Evolutionary conservation across 2,888 invertebrate genomes (phyloP), one percentile per base, ranked within the genome.

Genomic region (Zonitis immaculata): DNA sequence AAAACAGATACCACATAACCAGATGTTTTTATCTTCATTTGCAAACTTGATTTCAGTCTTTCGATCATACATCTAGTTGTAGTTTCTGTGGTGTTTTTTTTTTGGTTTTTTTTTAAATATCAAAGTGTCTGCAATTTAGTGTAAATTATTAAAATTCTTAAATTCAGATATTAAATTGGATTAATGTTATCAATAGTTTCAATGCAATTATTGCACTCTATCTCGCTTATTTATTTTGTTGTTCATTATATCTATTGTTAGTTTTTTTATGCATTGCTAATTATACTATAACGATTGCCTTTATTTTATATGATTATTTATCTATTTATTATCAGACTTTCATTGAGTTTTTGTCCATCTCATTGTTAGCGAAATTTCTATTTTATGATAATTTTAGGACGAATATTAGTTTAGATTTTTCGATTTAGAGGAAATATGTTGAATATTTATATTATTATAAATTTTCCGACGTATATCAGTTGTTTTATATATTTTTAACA

Each of bases 11-110:
- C 35, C 35, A 35, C 35, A 35, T 16, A 9, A 35, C 35, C 35
- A 35, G 35, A 35, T 35, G 35, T 35, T 32, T 14, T 32, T 35
- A 35, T 35, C 35, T 35, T 35, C 35, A 35, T 35, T 35, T 35
- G 35, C 35, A 35, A 35, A 35, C 35, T 35, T 35, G 35, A 16
- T 35, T 35, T 18, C 35, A 35, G 35, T 35, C 35, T 35, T 35
- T 35, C 16, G 16, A 35, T 35, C 35, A 16, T 18, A 35, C 32
- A 32, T 32, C 12, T 32, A 16, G 16, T 35, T 35, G 35, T 18
- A 18, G 35, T 35, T 35, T 9, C 18, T 35, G 35, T 35, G 35
- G 35, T 35, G 35, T 16, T 35, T 16, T 16, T 35, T 16, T 18
- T 18, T 14, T 6, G 6, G 9, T 27, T 5, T 30, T 30, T 30